These are phyloP conservation scores for Echiichthys vipera DNA, from an alignment of 2,797 vertebrate species.

Conservation along the genomic window DNA sequence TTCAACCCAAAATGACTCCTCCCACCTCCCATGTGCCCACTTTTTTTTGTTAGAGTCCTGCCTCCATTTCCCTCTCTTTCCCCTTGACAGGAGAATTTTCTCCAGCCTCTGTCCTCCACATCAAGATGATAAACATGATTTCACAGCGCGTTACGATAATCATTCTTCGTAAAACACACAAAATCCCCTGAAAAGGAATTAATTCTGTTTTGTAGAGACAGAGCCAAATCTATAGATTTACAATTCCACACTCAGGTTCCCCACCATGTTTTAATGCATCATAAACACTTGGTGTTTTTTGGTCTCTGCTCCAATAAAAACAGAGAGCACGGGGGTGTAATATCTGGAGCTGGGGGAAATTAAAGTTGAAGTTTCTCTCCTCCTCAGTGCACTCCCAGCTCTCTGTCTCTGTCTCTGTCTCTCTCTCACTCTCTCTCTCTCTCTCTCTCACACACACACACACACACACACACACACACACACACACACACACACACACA, in stretches of 20 bases:
- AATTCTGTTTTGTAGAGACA: conserved; percentile 63
- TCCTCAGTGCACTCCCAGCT: conserved; percentile 65
- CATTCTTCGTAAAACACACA: conserved; percentile 69
- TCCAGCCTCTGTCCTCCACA: conserved; percentile 33
- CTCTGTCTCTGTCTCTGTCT: background rate
- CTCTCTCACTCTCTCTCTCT: too few relatives aligned
- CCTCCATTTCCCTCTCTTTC: conserved; percentile 37
- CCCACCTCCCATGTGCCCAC: conserved; percentile 34
- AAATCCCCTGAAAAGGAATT: conserved; percentile 69
- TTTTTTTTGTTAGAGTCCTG: conserved; percentile 7
- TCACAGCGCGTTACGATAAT: conserved; percentile 62
- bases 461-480: too few relatives aligned
- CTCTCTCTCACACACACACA: too few relatives aligned
- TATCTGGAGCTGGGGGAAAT: conserved; percentile 86
- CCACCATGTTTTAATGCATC: conserved; percentile 81
- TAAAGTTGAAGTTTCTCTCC: conserved; percentile 83
- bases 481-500: too few relatives aligned
- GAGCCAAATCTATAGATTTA: conserved; percentile 80
- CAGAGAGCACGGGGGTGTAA: conserved; percentile 80
- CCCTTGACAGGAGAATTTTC: conserved; percentile 20
- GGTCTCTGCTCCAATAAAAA: conserved; percentile 84
- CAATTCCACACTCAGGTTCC: conserved; percentile 71
- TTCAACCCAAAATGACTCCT: conserved; percentile 52
- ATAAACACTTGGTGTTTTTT: conserved; percentile 84
- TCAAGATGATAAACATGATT: conserved; percentile 72